phyloP scores from a whole-genome alignment of 2,113 vertebrate genomes.

The Gopherus evgoodei region DNA sequence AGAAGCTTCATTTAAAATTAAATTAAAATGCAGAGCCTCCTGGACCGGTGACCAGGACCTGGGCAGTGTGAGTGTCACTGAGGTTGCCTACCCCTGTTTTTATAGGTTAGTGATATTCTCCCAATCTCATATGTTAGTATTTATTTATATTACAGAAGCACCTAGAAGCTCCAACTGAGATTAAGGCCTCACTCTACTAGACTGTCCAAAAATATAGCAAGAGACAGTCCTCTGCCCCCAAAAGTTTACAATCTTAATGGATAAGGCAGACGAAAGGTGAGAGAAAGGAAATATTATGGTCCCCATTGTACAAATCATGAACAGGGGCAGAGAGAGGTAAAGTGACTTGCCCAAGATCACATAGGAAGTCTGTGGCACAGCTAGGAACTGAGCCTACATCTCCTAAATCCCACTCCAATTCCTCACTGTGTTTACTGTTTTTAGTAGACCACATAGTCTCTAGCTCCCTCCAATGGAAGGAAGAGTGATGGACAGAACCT shows the following conservation, averaged over 20 bases:
- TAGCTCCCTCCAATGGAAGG: neutral
- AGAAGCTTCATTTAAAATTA: no score
- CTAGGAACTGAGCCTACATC: neutral
- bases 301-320: neutral
- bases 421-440: neutral
- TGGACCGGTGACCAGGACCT: no score
- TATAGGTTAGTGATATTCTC: neutral
- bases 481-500: neutral
- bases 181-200: neutral
- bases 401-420: neutral
- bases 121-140: neutral
- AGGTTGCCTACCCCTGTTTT: no score
- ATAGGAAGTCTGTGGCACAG: neutral
- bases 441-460: neutral
- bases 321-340: neutral
- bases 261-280: neutral
- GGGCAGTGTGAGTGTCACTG: no score
- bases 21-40: no score
- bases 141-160: neutral
- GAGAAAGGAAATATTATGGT: neutral
- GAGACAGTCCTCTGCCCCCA: neutral
- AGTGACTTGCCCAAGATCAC: neutral
- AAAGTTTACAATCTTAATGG: neutral
- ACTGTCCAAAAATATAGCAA: neutral
- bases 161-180: neutral